Evolutionary conservation across 2,888 invertebrate species (phyloP), one percentile per base, ranked within the genome.

Genomic region (Crepidodera aurea): DNA sequence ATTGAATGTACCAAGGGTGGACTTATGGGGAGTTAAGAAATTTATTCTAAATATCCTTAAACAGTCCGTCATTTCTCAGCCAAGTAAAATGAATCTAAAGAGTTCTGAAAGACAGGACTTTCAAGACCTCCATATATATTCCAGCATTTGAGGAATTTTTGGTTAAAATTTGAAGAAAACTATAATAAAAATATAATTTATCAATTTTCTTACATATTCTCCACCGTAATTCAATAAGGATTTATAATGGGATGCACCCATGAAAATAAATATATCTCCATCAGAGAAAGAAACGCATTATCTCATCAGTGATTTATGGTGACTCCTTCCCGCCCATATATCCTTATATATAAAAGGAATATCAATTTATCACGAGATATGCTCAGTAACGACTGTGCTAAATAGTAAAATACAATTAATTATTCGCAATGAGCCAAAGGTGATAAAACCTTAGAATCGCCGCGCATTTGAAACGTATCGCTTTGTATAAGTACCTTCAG

Each of bases 281-380:
- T 39, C 2, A 18, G 2, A 48, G 39, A 48, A 57, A 60, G 53
- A 64, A 51, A 40, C 44, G 39, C 37, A 48, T 64, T 56, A 64
- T 60, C 48, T 51, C 64, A 63, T 50, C 60, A 18, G 56, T 64
- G 64, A 64, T 64, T 64, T 64, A 64, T 64, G 56, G 40, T 34
- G 50, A 50, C 46, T 60, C 18, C 29, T 51, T 51, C 46, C 44
- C 64, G 60, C 64, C 60, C 60, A 64, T 60, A 64, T 57, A 57
- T 57, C 48, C 39, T 57, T 57, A 48, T 57, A 57, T 48, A 57
- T 50, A 57, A 57, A 57, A 57, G 57, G 48, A 57, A 57, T 57
- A 57, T 57, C 57, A 57, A 57, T 57, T 57, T 57, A 57, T 57
- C 39, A 57, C 37, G 12, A 39, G 57, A 57, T 57, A 50, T 57